These are phyloP conservation scores for Poeciliopsis infans DNA, from an alignment of 2,797 vertebrate species.

Conservation along the genomic window DNA sequence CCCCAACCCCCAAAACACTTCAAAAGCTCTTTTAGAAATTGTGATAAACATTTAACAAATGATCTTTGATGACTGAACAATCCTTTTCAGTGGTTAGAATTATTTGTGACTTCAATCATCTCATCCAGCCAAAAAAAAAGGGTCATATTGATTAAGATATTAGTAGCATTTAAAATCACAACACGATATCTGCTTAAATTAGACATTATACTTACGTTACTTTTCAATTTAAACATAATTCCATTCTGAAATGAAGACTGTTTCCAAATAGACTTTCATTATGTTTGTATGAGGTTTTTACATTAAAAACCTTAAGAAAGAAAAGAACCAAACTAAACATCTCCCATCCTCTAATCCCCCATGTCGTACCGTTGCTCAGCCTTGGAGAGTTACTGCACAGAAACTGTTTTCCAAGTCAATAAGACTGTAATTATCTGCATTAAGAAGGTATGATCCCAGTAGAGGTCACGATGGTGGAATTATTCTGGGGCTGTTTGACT, in stretches of 20 bases:
- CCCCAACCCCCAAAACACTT: neutral
- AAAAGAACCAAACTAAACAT: slow-evolving; percentile 25
- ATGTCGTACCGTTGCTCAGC: slow-evolving; percentile 40
- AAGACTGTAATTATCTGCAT: slow-evolving; percentile 67
- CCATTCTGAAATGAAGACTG: neutral
- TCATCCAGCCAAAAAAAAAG: neutral
- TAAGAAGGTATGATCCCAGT: slow-evolving; percentile 60
- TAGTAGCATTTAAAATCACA: neutral
- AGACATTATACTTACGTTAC: neutral
- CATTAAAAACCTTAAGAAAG: neutral
- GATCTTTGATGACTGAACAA: neutral
- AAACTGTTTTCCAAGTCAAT: slow-evolving; percentile 77
- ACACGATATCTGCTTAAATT: neutral
- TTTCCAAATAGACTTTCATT: neutral
- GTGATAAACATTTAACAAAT: neutral
- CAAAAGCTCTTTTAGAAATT: neutral
- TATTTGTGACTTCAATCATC: neutral
- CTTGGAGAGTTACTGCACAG: slow-evolving; percentile 30
- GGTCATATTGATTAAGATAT: neutral
- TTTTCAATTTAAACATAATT: neutral
- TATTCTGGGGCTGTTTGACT: slow-evolving; percentile 69
- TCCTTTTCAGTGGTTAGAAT: neutral
- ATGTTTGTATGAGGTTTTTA: neutral
- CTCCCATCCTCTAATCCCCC: slow-evolving; percentile 37
- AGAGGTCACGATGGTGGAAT: slow-evolving; percentile 70